Base-by-base conservation (phyloP, 2,113 vertebrate species). In the Lathamus discolor region DNA sequence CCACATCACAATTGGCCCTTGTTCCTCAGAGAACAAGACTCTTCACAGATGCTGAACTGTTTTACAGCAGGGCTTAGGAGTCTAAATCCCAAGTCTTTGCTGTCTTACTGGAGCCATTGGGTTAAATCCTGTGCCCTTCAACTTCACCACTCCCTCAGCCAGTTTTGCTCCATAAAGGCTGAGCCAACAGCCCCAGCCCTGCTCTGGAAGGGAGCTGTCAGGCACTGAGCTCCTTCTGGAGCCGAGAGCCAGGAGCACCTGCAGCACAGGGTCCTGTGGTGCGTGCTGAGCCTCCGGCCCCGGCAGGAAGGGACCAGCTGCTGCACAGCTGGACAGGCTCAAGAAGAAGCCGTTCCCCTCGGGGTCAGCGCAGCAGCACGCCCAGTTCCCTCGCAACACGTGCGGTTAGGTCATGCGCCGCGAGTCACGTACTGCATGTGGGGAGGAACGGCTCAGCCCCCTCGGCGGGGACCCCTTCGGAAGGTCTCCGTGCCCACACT, bases 261-360 rank as follows among this genome's bases (percentile, higher is more conserved):
- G 76, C 81, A 75, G 51, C 69, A 24, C 8, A 1, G 43, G 52
- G 81, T 24, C 35, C 22, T 24, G 22, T 16, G 57, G 9, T 23
- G 57, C n/a, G 57, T 23, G 57, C 57, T 35, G 33, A 59, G 57
- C 57, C 20, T 23, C 20, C 16, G 3, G 51, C 64, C 74, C 67
- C 0, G 12, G 62, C 46, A 68, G 49, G 81, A 79, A 0, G 15
- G 62, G 41, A 12, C 29, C 61, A 43, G 80, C 37, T 41, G 68
- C 79, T 51, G 83, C 80, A 67, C 92, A 92, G 94, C 92, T 89
- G 89, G 89, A 44, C 44, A 44, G 73, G 62, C 72, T 92, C 57
- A 52, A 51, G 69, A 4, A 37, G 41, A 68, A 84, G 80, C 64
- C 66, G 73, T 35, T 87, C 35, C 5, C 2, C 61, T 64, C 4